A percentile compares a stretch with the other conserved stretches of the same genome.
Evolutionary conservation across 2,113 vertebrate genomes (phyloP).

Genomic region (Aldabrachelys gigantea): DNA sequence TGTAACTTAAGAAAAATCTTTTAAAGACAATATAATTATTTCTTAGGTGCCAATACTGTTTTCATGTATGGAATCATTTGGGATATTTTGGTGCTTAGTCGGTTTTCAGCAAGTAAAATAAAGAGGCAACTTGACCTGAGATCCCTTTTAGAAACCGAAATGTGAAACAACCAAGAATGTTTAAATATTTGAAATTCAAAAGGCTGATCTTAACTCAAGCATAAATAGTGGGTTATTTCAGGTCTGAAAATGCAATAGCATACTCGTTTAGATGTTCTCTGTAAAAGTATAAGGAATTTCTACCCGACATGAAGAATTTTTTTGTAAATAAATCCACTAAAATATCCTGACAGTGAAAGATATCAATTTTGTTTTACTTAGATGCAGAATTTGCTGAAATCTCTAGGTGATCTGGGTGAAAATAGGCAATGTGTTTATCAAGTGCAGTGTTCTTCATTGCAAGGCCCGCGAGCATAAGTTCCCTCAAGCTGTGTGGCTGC

Average conservation of each 20-base stretch:
- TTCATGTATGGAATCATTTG: background rate
- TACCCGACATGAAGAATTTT: background rate
- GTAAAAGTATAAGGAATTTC: background rate
- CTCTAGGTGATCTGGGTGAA: background rate
- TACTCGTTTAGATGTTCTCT: background rate
- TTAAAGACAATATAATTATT: background rate
- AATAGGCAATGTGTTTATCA: background rate
- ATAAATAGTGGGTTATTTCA: background rate
- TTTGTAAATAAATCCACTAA: background rate
- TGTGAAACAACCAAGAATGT: background rate
- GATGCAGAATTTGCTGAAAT: background rate
- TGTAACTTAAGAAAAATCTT: background rate
- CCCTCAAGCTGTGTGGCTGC: no score
- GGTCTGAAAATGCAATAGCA: background rate
- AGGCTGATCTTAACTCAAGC: background rate
- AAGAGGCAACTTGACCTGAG: background rate
- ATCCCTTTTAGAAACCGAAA: background rate
- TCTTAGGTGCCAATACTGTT: background rate
- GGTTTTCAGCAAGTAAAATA: background rate
- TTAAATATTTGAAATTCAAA: background rate
- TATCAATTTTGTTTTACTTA: background rate
- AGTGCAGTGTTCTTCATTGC: background rate
- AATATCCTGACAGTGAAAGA: background rate
- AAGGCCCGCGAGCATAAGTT: no score
- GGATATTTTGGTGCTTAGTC: background rate